A percentile compares a stretch with the other conserved stretches of the same genome.
Evolutionary conservation across 2,113 vertebrate species (phyloP).

Genomic region (Eupsittula cactorum): DNA sequence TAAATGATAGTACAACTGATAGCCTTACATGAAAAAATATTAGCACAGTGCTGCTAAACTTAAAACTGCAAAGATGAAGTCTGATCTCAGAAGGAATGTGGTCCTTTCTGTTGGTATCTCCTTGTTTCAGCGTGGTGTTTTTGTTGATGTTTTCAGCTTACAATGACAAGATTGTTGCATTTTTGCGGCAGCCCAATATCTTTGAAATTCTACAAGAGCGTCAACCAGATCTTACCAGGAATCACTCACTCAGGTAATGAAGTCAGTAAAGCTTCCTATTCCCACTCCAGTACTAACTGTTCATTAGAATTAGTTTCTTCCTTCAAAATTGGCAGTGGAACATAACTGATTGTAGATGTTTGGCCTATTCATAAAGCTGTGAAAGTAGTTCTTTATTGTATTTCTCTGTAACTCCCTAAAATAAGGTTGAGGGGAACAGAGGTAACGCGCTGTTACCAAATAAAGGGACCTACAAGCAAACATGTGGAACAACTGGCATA

Average conservation of each 20-base stretch:
- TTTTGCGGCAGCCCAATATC: constrained; percentile 96
- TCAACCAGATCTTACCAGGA: constrained; percentile 94
- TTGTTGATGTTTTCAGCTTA: constrained; percentile 82
- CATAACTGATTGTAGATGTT: background rate
- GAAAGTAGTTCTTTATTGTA: background rate
- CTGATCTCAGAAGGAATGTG: background rate
- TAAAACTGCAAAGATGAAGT: background rate
- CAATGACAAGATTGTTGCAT: constrained; percentile 99
- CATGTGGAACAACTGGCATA: background rate
- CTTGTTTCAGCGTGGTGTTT: background rate
- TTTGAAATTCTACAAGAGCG: constrained; percentile 97
- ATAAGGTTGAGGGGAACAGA: background rate
- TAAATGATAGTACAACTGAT: background rate
- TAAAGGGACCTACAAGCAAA: background rate
- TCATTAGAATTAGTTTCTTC: background rate
- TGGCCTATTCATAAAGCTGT: background rate
- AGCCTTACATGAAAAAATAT: background rate
- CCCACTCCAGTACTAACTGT: background rate
- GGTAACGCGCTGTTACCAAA: background rate
- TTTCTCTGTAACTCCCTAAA: background rate
- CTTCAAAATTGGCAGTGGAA: background rate
- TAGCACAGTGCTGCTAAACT: background rate
- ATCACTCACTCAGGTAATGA: constrained; percentile 92
- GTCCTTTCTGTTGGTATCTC: background rate
- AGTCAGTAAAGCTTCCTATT: background rate